Conservation (phyloP, 2,888 invertebrate species). For the Drosophila meridionalis region DNA sequence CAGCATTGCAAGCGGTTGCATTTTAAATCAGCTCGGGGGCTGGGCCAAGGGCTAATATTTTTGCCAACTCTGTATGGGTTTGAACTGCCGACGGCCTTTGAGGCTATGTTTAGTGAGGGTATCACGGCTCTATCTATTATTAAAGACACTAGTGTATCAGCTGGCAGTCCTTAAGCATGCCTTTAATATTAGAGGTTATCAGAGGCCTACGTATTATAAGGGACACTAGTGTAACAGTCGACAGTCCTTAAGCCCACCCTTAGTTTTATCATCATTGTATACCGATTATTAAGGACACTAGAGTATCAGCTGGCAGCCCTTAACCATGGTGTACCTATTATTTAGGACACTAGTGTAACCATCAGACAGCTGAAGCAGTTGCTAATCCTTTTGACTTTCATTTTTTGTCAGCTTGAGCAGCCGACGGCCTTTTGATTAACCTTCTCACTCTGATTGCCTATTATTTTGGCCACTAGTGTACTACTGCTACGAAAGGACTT, state of each 20-base stretch:
- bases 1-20: conserved; percentile 37
- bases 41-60: not conserved
- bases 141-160: not conserved
- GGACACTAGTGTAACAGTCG: too few species aligned
- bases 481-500: not conserved
- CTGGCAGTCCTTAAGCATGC: too few species aligned
- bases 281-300: not conserved
- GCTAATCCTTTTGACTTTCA: not conserved
- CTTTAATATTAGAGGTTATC: too few species aligned
- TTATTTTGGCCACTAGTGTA: not conserved
- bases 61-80: too few species aligned
- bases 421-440: not conserved
- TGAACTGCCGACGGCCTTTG: not conserved
- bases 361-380: too few species aligned
- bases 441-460: not conserved
- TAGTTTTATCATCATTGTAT: too few species aligned
- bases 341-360: not conserved
- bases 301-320: not conserved
- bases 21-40: not conserved
- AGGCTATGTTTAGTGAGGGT: not conserved
- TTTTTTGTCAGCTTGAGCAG: not conserved
- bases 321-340: too few species aligned
- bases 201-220: too few species aligned
- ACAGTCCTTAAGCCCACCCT: too few species aligned
- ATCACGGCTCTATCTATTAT: too few species aligned